Evolutionary conservation across 2,113 vertebrate species (phyloP).

Genomic region (Leptocoma aspasia): DNA sequence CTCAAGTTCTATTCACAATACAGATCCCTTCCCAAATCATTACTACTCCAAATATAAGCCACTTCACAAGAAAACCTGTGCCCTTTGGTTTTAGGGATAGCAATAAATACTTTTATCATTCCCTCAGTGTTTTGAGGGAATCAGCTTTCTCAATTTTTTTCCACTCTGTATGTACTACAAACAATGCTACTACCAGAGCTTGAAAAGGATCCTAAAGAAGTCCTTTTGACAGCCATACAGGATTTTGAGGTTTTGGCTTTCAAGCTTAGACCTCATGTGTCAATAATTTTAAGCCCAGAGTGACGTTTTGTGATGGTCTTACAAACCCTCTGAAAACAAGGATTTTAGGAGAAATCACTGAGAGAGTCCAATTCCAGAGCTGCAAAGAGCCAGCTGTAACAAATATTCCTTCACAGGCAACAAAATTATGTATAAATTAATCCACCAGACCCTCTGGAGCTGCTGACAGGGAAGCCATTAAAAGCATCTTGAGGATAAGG

Average conservation of each 20-base stretch:
- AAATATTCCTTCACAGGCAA: conserved; percentile 12
- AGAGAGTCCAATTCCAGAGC: neutral
- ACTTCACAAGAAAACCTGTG: neutral
- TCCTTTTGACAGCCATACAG: neutral
- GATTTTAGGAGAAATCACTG: neutral
- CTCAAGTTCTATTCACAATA: neutral
- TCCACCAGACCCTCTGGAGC: neutral
- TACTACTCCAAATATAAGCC: neutral
- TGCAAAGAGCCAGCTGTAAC: neutral
- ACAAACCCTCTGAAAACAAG: neutral
- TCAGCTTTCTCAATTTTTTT: neutral
- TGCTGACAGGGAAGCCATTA: neutral
- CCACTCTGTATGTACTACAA: neutral
- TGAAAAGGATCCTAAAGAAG: neutral
- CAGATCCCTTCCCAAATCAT: neutral
- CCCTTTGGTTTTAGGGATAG: neutral
- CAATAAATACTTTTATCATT: neutral
- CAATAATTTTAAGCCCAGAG: conserved; percentile 13
- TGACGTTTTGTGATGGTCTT: neutral
- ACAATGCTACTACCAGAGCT: neutral
- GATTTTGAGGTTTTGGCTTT: neutral
- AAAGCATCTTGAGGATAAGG: neutral
- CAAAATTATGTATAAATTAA: conserved; percentile 7
- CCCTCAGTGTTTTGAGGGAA: neutral
- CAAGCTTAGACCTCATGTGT: neutral